Evolutionary conservation across 2,797 vertebrate species (phyloP), one percentile per base, ranked within the genome.

Genomic region (Erethizon dorsatum): DNA sequence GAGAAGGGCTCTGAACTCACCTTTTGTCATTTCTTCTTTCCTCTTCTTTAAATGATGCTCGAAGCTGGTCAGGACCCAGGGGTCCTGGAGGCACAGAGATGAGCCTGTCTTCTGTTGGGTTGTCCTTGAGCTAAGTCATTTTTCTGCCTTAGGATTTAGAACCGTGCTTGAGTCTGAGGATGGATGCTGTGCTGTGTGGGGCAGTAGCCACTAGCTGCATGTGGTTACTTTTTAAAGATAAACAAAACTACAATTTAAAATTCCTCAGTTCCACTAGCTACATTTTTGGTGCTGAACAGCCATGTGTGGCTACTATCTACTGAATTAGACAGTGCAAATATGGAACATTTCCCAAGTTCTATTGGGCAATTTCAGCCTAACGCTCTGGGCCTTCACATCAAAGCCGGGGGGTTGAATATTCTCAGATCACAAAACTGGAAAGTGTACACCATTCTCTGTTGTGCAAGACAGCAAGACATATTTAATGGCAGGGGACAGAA

Each of bases 21-120:
- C 90, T 88, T 97, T 96, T 83, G 78, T 90, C 90, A 97, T 97
- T 92, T 96, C 63, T 96, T 83, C 88, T 95, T 96, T 86, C 54
- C 71, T 82, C 77, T 69, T 89, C 87, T 96, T 96, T 88, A 94
- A 95, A 84, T 24, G 90, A 82, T 67, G 71, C 78, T 89, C 79
- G 67, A 52, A 83, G 85, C 75, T 57, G 59, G 90, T 80, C 94
- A 92, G 88, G 83, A 75, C 94, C 20, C 41, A 17, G 0, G 59
- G 54, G 86, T 54, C 65, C 75, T 71, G 54, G 65, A 90, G 83
- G 90, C 54, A n/a, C 78, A 73, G 90, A 94, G 77, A 61, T 28
- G 90, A 95, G 57, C 73, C 83, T 78, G 15, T 86, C 71, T 93
- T 85, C n/a, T 31, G 0, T 12, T 61, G 52, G 41, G 56, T 31